A percentile compares a stretch with the other conserved stretches of the same genome.
Conservation (phyloP, 1,140 invertebrate genomes). For the Elymnias hypermnestra region DNA sequence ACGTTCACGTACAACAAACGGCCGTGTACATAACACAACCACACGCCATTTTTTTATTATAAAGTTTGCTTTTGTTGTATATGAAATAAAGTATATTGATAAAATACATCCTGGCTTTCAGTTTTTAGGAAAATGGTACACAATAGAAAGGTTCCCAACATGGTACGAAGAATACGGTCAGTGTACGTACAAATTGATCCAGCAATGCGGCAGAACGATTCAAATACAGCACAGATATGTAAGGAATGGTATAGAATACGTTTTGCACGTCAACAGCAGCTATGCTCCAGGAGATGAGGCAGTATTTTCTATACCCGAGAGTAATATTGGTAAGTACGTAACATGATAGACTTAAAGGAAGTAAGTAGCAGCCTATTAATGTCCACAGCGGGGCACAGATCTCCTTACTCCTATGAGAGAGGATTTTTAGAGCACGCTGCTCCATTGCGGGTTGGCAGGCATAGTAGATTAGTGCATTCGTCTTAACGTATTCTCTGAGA, state of each 20-base stretch:
- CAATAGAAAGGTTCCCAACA: slow-evolving; percentile 47
- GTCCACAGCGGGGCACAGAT: too few relatives aligned
- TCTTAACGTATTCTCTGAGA: too few relatives aligned
- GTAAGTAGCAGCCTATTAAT: too few relatives aligned
- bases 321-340: slow-evolving; percentile 49
- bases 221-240: slow-evolving; percentile 50
- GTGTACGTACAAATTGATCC: slow-evolving; percentile 47
- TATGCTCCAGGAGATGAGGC: slow-evolving; percentile 56
- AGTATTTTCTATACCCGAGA: slow-evolving; percentile 43
- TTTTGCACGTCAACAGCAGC: slow-evolving; percentile 48
- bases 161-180: slow-evolving; percentile 50
- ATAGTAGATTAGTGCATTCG: too few relatives aligned
- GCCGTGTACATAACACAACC: too few relatives aligned
- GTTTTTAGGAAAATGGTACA: slow-evolving; percentile 62
- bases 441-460: too few relatives aligned
- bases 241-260: slow-evolving; percentile 37
- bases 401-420: too few relatives aligned
- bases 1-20: too few relatives aligned
- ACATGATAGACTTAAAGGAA: too few relatives aligned
- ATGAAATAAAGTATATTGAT: background rate
- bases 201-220: slow-evolving; percentile 41
- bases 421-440: too few relatives aligned
- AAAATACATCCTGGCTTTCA: slow-evolving; percentile 21
- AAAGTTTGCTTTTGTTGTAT: too few relatives aligned
- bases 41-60: too few relatives aligned